A percentile compares a stretch with the other conserved stretches of the same genome.
Conservation (phyloP, 2,113 vertebrate species). For the Macquaria australasica region DNA sequence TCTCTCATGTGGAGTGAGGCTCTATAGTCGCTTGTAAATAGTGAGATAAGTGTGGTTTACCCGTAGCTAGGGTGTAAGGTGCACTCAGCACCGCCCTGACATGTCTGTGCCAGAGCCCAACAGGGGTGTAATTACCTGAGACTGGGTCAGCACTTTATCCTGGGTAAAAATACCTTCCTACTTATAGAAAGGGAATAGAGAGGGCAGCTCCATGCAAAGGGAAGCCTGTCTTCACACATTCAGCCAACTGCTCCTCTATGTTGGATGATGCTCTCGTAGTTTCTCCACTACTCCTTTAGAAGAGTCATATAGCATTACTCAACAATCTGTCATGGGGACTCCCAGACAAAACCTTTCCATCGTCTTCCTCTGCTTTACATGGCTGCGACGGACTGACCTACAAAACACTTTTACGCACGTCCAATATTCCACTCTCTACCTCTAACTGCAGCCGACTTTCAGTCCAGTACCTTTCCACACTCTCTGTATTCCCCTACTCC, state of each 20-base stretch:
- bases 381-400: conserved; percentile 59
- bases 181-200: conserved; percentile 67
- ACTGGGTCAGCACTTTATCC: conserved; percentile 83
- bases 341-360: conserved; percentile 60
- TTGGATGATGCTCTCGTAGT: conserved; percentile 12
- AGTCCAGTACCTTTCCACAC: conserved; percentile 73
- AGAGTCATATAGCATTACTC: conserved; percentile 30
- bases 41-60: conserved; percentile 81
- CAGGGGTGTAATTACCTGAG: conserved; percentile 83
- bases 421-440: conserved; percentile 68
- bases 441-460: conserved; percentile 55
- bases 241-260: conserved; percentile 36
- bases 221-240: conserved; percentile 67
- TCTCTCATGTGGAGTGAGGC: conserved; percentile 68
- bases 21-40: conserved; percentile 72
- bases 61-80: conserved; percentile 75
- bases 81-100: conserved; percentile 74
- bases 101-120: conserved; percentile 80
- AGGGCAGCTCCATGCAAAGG: conserved; percentile 65
- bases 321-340: conserved; percentile 45
- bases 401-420: conserved; percentile 51
- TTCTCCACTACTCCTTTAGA: conserved; percentile 31
- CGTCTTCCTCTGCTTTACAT: conserved; percentile 31
- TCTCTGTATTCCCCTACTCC: conserved; percentile 53
- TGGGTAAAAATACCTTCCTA: conserved; percentile 81